Base-by-base conservation (phyloP, 2,797 vertebrate species). In the Helarctos malayanus region DNA sequence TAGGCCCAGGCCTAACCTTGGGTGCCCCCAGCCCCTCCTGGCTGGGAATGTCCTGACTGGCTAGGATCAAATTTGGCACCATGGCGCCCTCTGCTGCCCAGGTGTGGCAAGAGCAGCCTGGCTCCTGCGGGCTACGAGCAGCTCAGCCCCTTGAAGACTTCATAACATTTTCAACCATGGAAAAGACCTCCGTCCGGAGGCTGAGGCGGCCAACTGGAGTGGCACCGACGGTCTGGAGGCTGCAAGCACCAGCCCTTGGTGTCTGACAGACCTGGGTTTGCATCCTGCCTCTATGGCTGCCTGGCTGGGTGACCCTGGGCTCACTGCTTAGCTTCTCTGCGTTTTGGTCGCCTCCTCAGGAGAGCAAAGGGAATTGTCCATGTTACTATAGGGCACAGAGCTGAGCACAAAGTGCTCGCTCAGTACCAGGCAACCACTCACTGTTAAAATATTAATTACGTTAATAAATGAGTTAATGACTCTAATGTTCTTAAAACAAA, bases 391-490 rank as follows among this genome's bases (percentile, higher is more conserved):
- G 0, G 18, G 56, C 41, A 80, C 35, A 47, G 32, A 7, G 38
- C 81, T 87, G 38, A 52, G 21, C 52, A 32, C 35, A 52, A 19
- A 47, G 45, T 38, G 65, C 52, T 61, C 21, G 21, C n/a, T 80
- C 63, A 71, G n/a, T 27, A 18, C 19, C 57, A 27, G 32, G 3
- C 25, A 49, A 82, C n/a, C 49, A 14, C 69, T 81, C 73, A n/a
- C 11, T 57, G 38, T 61, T 71, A 65, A 94, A 76, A 13, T 68
- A 82, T 82, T 87, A 86, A 80, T 87, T 56, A 49, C 29, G 4
- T 75, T 91, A 86, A 88, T 63, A 91, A 81, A 41, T 45, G 29
- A 87, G 29, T 85, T 80, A 79, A 57, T 76, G 38, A 61, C 13
- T 81, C 14, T n/a, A 82, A 78, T 49, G 38, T 15, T 76, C 35